Conservation (phyloP, 1,140 invertebrate species). For the Platyscapa corneri region DNA sequence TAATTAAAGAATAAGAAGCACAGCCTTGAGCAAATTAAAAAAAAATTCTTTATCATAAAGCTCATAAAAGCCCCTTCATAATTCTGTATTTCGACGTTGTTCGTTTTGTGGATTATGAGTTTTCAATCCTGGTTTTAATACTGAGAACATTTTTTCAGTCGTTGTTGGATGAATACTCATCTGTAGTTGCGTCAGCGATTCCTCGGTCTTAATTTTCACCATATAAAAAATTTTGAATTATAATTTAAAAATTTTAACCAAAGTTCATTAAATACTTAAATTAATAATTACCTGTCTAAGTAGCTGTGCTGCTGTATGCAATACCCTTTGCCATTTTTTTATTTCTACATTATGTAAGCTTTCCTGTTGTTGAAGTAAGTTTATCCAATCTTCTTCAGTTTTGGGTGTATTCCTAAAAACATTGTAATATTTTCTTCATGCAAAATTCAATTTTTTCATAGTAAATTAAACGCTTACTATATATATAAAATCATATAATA, state of each 20-base stretch:
- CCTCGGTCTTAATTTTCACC: slow-evolving; percentile 77
- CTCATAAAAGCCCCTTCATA: slow-evolving; percentile 57
- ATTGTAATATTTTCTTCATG: slow-evolving; percentile 27
- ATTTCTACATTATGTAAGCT: slow-evolving; percentile 83
- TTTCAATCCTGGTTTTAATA: slow-evolving; percentile 70
- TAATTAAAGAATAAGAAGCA: slow-evolving; percentile 44
- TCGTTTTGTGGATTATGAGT: slow-evolving; percentile 63
- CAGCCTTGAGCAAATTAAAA: slow-evolving; percentile 47
- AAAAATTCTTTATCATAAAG: slow-evolving; percentile 43
- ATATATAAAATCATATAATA: not conserved
- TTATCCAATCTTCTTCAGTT: slow-evolving; percentile 85
- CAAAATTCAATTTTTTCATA: not conserved
- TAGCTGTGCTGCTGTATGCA: slow-evolving; percentile 79
- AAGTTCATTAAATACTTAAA: slow-evolving; percentile 48
- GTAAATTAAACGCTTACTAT: slow-evolving; percentile 10
- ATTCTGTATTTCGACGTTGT: slow-evolving; percentile 63
- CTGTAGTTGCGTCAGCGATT: slow-evolving; percentile 79
- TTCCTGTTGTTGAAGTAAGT: slow-evolving; percentile 84
- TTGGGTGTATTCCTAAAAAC: slow-evolving; percentile 76
- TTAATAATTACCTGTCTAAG: slow-evolving; percentile 77
- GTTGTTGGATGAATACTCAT: slow-evolving; percentile 79
- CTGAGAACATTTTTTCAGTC: slow-evolving; percentile 73
- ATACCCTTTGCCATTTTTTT: slow-evolving; percentile 84
- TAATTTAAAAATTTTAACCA: slow-evolving; percentile 5
- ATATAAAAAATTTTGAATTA: slow-evolving; percentile 52